These are phyloP conservation scores for Limenitis camilla DNA, from an alignment of 2,888 invertebrate genomes.

Conservation along the genomic window DNA sequence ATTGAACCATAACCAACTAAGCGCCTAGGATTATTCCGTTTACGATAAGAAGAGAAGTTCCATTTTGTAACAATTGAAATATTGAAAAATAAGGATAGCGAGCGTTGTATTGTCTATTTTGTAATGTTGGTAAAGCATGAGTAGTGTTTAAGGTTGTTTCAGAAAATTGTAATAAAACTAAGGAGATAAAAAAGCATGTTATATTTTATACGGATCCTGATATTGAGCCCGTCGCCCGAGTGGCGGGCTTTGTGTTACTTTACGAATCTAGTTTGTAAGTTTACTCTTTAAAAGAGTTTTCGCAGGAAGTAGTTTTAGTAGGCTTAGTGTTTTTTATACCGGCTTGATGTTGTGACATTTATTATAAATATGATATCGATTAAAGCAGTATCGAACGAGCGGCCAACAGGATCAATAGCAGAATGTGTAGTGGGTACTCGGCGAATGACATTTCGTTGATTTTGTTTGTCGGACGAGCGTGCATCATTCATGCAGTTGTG, in stretches of 20 bases:
- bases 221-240: slow-evolving; percentile 41
- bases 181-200: slow-evolving; percentile 60
- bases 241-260: slow-evolving; percentile 58
- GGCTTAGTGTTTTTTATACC: slow-evolving; percentile 76
- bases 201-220: slow-evolving; percentile 68
- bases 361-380: slow-evolving; percentile 63
- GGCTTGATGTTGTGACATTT: slow-evolving; percentile 76
- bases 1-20: slow-evolving; percentile 30
- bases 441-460: slow-evolving; percentile 38
- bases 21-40: slow-evolving; percentile 46
- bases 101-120: slow-evolving; percentile 69
- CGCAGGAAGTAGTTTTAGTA: slow-evolving; percentile 73
- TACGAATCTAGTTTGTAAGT: slow-evolving; percentile 69
- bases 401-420: slow-evolving; percentile 62
- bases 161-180: slow-evolving; percentile 72
- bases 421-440: slow-evolving; percentile 67
- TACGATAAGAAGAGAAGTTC: slow-evolving; percentile 50
- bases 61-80: slow-evolving; percentile 60
- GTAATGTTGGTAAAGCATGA: slow-evolving; percentile 62
- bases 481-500: slow-evolving; percentile 53
- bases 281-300: slow-evolving; percentile 73
- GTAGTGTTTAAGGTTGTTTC: slow-evolving; percentile 67
- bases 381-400: slow-evolving; percentile 57
- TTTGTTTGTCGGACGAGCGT: slow-evolving; percentile 45
- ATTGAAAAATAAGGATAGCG: slow-evolving; percentile 59